A percentile compares a stretch with the other conserved stretches of the same genome.
Evolutionary conservation across 1,140 invertebrate species (phyloP).

Genomic region (Drusus annulatus): DNA sequence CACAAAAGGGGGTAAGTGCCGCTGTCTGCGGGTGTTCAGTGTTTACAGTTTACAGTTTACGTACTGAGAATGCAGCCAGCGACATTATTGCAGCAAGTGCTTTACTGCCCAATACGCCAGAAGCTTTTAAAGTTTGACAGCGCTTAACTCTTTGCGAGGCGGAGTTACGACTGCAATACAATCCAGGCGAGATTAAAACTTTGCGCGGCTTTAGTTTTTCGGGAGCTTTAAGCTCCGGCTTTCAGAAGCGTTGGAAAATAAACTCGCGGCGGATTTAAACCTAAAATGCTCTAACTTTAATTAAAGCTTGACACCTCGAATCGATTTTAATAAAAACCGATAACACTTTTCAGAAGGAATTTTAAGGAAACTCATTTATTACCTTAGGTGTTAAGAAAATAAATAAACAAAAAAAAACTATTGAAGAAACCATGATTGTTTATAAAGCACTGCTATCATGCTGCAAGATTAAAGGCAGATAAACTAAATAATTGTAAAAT

Average conservation of each 20-base stretch:
- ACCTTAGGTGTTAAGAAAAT: too few relatives aligned
- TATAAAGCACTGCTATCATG: too few relatives aligned
- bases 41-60: neutral
- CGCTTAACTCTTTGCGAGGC: slow-evolving; percentile 29
- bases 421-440: too few relatives aligned
- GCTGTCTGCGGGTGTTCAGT: slow-evolving; percentile 1
- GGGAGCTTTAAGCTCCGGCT: neutral
- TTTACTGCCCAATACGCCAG: slow-evolving; percentile 34
- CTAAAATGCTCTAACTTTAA: too few relatives aligned
- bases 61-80: slow-evolving; percentile 13
- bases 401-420: too few relatives aligned
- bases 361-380: too few relatives aligned
- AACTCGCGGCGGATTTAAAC: too few relatives aligned
- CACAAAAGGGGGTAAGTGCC: neutral
- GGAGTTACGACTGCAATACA: slow-evolving; percentile 36
- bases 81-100: slow-evolving; percentile 13
- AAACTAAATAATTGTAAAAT: too few relatives aligned
- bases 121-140: slow-evolving; percentile 31
- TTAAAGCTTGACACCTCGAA: too few relatives aligned
- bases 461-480: too few relatives aligned
- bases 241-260: neutral
- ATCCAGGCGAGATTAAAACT: slow-evolving; percentile 30
- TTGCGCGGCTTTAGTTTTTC: slow-evolving; percentile 6
- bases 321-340: too few relatives aligned
- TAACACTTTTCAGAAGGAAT: too few relatives aligned